Conservation (phyloP, 2,797 vertebrate species). For the Podarcis siculus region DNA sequence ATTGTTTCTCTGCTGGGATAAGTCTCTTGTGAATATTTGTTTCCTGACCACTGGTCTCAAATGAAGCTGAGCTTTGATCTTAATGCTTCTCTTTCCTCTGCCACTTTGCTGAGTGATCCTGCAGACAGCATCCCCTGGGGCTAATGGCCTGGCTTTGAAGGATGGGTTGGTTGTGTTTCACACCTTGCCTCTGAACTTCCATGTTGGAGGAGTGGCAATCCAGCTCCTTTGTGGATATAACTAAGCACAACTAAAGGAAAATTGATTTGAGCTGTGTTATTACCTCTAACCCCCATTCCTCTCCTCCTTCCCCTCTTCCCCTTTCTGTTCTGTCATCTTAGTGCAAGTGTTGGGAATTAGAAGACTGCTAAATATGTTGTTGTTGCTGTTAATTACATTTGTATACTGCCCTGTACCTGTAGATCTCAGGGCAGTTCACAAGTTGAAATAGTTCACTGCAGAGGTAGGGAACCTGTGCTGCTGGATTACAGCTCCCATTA, state of each 20-base stretch:
- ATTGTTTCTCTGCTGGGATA: not conserved
- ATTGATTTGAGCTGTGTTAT: not conserved
- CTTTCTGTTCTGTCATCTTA: not conserved
- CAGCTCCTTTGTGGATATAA: not conserved
- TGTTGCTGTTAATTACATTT: too few species aligned
- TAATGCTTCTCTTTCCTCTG: not conserved
- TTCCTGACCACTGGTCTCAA: not conserved
- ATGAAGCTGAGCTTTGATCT: not conserved
- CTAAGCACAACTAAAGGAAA: not conserved
- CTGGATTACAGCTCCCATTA: too few species aligned
- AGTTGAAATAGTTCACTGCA: not conserved
- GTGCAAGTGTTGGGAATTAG: not conserved
- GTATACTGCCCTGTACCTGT: too few species aligned
- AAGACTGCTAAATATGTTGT: not conserved
- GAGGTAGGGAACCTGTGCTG: too few species aligned
- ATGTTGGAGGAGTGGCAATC: not conserved
- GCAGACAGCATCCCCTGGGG: slow-evolving; percentile 27
- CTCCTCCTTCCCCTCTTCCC: not conserved
- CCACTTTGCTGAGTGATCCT: not conserved
- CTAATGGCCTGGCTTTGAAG: not conserved
- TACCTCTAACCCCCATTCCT: not conserved
- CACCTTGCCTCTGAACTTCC: not conserved
- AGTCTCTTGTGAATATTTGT: not conserved
- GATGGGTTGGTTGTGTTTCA: not conserved
- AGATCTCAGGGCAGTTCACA: not conserved